Conservation (phyloP, 35 echinoderm and acorn worm genomes). For the Eucidaris tribuloides region DNA sequence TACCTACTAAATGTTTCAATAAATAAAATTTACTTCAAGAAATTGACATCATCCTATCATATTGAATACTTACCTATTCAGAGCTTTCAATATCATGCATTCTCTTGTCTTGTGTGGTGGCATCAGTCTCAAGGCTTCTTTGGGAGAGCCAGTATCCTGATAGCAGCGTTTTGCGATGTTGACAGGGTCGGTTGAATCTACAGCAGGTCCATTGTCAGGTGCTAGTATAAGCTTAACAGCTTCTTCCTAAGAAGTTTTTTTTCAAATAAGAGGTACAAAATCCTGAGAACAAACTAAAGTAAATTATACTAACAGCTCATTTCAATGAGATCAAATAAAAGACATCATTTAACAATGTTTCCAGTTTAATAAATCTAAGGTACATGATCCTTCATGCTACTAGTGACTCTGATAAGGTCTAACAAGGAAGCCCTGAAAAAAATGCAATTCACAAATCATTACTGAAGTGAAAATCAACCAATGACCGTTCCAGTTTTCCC, state of each 20-base stretch:
- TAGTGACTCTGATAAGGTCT: too few species aligned
- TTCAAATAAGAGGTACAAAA: not conserved
- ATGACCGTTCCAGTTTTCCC: too few species aligned
- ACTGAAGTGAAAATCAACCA: too few species aligned
- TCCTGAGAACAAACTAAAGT: not conserved
- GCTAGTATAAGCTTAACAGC: conserved; percentile 57
- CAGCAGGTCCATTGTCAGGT: conserved; percentile 17
- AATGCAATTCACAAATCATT: too few species aligned
- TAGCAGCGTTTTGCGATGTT: conserved; percentile 71
- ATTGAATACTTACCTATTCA: conserved; percentile 59
- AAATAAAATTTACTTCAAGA: too few species aligned
- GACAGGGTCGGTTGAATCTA: conserved; percentile 21
- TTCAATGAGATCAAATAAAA: not conserved
- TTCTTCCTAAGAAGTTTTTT: conserved; percentile 19
- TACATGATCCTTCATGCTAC: not conserved
- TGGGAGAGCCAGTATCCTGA: conserved; percentile 43
- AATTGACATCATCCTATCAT: too few species aligned
- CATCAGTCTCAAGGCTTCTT: conserved; percentile 66
- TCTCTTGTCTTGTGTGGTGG: conserved; percentile 65
- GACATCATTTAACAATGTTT: not conserved
- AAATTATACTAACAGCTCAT: not conserved
- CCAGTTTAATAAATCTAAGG: not conserved
- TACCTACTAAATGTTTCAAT: too few species aligned
- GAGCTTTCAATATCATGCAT: conserved; percentile 64
- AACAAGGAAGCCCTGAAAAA: too few species aligned